Base-by-base conservation (phyloP, 2,888 invertebrate species). In the Fragum sueziense region DNA sequence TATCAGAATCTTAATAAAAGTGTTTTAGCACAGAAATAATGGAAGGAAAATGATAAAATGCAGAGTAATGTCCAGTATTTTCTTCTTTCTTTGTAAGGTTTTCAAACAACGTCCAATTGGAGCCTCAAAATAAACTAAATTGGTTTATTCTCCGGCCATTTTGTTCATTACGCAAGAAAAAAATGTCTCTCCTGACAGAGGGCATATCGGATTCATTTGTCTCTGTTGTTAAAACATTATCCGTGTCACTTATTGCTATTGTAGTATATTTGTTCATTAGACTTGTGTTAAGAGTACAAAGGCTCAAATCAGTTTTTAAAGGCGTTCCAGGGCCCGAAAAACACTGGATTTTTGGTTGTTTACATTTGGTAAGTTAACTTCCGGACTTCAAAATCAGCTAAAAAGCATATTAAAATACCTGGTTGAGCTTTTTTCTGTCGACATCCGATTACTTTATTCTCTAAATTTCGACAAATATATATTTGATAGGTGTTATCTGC, bases 281-380 rank as follows among this genome's bases (percentile, higher is more conserved):
- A 14, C 68, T 72, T 41, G 41, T 68, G n/a, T 9, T 72, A 2
- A 71, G 75, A 41, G 22, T 81, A 7, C 62, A 67, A 37, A 41
- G 34, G 11, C 52, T 74, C 2, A 72, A 73, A 17, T 33, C n/a
- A 3, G 67, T 78, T 20, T 78, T 78, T 29, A 57, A 68, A 25
- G 69, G 70, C 70, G 71, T 81, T 14, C 81, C 77, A 14, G 71
- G 78, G n/a, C 77, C 77, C 0, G 34, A 78, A 57, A 71, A 71
- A 68, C 81, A 81, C 27, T 81, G 81, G 78, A 22, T 81, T 22
- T 81, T 78, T 54, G 81, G 81, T 9, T 78, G 71, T 57, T 68
- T 81, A 61, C 81, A 81, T 57, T 62, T 81, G 78, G 81, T 81
- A 67, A 37, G 65, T 54, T 11, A 11, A n/a, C 31, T n/a, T 37